phyloP scores from a whole-genome alignment of 1,140 invertebrate species.

The Bombus cullumanus region DNA sequence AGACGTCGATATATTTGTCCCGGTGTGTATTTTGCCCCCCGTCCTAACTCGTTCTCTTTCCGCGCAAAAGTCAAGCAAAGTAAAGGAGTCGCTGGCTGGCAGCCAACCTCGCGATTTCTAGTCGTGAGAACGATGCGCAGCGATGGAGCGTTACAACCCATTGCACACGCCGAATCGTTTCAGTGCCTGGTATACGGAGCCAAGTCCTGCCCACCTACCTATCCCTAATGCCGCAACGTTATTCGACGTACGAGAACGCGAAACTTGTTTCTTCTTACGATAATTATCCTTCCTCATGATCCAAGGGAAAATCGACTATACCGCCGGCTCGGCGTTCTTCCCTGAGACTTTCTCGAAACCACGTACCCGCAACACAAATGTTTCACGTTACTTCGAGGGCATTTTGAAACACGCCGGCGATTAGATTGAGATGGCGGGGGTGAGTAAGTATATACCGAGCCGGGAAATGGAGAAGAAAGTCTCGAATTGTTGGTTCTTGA shows the following conservation, averaged over 20 bases:
- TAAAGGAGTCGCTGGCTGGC: conserved; percentile 75
- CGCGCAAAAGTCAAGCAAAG: conserved; percentile 74
- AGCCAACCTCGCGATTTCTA: conserved; percentile 76
- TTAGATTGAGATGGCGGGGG: conserved; percentile 22
- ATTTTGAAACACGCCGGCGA: conserved; percentile 29
- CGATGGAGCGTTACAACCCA: conserved; percentile 78
- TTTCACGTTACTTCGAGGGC: background rate
- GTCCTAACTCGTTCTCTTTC: conserved; percentile 54
- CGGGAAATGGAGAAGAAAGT: background rate
- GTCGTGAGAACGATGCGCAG: conserved; percentile 59
- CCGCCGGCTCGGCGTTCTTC: background rate
- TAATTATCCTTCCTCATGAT: conserved; percentile 62
- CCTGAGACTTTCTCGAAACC: background rate
- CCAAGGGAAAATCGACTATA: background rate
- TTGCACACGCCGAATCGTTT: conserved; percentile 81
- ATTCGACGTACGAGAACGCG: conserved; percentile 42
- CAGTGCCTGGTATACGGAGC: conserved; percentile 49
- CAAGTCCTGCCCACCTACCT: conserved; percentile 66
- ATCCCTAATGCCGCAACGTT: conserved; percentile 71
- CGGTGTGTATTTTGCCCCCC: conserved; percentile 68
- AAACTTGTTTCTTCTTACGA: conserved; percentile 51
- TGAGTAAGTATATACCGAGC: no score
- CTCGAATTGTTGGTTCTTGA: background rate
- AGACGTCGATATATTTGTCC: conserved; percentile 76
- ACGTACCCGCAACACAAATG: background rate